Evolutionary conservation across 1,140 invertebrate genomes (phyloP).

Genomic region (Aplysia californica): DNA sequence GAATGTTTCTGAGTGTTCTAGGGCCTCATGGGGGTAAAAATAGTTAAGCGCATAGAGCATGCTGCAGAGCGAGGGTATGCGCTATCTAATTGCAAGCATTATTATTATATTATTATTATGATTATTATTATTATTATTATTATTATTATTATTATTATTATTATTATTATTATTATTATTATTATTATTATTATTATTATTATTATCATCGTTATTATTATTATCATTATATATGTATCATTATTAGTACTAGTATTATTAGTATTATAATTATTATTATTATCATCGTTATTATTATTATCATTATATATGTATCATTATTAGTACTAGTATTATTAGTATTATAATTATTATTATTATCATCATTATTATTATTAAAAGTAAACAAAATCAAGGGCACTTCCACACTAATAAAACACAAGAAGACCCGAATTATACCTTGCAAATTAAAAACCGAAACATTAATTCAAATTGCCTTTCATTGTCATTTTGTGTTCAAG

Average conservation of each 20-base stretch:
- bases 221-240: not conserved
- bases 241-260: slow-evolving; percentile 3
- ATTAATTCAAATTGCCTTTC: not conserved
- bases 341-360: slow-evolving; percentile 2
- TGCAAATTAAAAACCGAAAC: not conserved
- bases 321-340: slow-evolving; percentile 4
- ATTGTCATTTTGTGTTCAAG: no score
- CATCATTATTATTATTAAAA: not conserved
- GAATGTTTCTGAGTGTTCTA: no score
- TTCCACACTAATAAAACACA: not conserved
- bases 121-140: no score
- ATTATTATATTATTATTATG: no score
- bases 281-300: slow-evolving; percentile 3
- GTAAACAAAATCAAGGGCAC: not conserved
- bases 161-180: slow-evolving; percentile 7
- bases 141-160: not conserved
- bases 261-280: slow-evolving; percentile 1
- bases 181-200: slow-evolving; percentile 7
- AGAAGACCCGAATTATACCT: not conserved
- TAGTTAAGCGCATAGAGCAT: not conserved
- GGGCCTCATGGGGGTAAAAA: not conserved
- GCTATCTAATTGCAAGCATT: no score
- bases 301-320: not conserved
- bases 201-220: slow-evolving; percentile 3
- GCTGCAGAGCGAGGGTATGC: no score